Percentiles rank a stretch among this genome's conserved stretches.
phyloP scores from a whole-genome alignment of 2,113 vertebrate genomes.

The Forbesichthys agassizii region DNA sequence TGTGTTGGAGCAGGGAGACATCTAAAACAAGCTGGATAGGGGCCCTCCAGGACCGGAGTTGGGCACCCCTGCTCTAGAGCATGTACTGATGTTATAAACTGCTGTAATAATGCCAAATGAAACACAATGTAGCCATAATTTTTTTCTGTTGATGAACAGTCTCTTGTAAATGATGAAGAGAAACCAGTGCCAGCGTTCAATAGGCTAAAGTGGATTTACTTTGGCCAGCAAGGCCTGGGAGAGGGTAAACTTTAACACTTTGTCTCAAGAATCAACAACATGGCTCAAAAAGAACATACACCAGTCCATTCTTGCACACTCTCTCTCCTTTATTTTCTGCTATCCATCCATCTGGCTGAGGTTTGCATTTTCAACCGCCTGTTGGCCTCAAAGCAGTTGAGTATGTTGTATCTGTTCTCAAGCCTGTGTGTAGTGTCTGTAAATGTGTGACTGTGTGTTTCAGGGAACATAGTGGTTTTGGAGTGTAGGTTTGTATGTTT shows the following conservation, averaged over 20 bases:
- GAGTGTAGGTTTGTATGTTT: background rate
- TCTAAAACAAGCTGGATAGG: too few species aligned
- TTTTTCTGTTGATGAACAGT: too few species aligned
- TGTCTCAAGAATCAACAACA: constrained; percentile 72
- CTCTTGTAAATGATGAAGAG: constrained; percentile 5
- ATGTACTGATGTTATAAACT: too few species aligned
- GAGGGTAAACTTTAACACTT: constrained; percentile 66
- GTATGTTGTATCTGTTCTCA: background rate
- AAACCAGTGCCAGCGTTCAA: constrained; percentile 23
- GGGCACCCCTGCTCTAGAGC: too few species aligned
- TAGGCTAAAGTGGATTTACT: constrained; percentile 45
- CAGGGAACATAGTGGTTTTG: background rate
- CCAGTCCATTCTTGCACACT: constrained; percentile 40
- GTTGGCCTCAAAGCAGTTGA: too few species aligned
- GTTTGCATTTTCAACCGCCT: background rate
- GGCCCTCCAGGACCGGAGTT: too few species aligned
- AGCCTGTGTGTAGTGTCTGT: background rate
- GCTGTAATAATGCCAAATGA: too few species aligned
- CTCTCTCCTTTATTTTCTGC: background rate
- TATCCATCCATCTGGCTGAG: background rate
- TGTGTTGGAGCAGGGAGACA: too few species aligned
- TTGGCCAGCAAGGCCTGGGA: constrained; percentile 44
- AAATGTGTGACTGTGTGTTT: background rate
- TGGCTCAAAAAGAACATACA: constrained; percentile 65
- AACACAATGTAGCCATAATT: constrained; percentile 14